A percentile compares a stretch with the other conserved stretches of the same genome.
These are phyloP conservation scores for Drosophila repletoides DNA, from an alignment of 1,140 invertebrate species.

Conservation along the genomic window DNA sequence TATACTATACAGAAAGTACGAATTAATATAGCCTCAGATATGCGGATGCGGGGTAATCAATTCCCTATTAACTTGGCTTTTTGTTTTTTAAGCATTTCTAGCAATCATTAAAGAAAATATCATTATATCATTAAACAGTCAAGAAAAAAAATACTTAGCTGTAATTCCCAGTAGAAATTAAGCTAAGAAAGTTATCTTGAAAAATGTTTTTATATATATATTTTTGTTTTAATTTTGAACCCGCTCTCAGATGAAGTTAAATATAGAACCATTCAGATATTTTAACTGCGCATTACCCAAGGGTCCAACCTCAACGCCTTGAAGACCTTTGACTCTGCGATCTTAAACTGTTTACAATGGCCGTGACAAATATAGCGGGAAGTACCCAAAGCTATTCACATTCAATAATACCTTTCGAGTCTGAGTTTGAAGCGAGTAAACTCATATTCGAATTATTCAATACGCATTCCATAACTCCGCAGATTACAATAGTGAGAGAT, in stretches of 20 bases:
- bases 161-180: too few species aligned
- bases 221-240: too few species aligned
- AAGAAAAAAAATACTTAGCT: too few species aligned
- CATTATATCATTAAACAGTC: too few species aligned
- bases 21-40: too few species aligned
- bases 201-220: too few species aligned
- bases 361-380: slow-evolving; percentile 56
- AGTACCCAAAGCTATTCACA: slow-evolving; percentile 45
- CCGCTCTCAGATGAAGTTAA: too few species aligned
- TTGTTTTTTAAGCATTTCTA: background rate
- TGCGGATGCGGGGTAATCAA: slow-evolving; percentile 3
- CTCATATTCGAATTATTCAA: slow-evolving; percentile 11
- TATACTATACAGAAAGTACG: too few species aligned
- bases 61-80: background rate
- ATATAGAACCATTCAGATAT: too few species aligned
- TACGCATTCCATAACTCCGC: slow-evolving; percentile 29
- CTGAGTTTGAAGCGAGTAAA: too few species aligned
- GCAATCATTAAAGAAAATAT: background rate
- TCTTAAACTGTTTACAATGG: slow-evolving; percentile 70
- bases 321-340: slow-evolving; percentile 34
- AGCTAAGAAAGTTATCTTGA: too few species aligned
- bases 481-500: slow-evolving; percentile 46
- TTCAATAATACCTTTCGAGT: too few species aligned
- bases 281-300: slow-evolving; percentile 5
- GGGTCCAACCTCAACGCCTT: slow-evolving; percentile 9